Evolutionary conservation across 2,888 invertebrate genomes (phyloP), one percentile per base, ranked within the genome.

Genomic region (Bombylius major): DNA sequence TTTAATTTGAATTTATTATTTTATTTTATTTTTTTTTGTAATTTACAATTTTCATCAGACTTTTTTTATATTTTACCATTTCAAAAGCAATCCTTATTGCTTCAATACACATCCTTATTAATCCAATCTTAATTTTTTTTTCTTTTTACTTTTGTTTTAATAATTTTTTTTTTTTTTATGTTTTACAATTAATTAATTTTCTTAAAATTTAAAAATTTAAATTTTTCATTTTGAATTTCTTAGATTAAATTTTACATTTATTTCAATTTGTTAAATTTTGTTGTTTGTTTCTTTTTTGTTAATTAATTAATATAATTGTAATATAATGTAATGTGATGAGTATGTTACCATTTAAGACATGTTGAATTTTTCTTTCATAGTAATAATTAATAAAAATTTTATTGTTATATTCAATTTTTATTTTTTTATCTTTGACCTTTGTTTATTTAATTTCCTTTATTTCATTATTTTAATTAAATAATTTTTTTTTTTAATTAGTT

Each of bases 401-500:
- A 8, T 36, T 36, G 36, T 36, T 36, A 36, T 36, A 6, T 36
- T 36, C 4, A 36, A 36, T 23, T 36, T 14, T 54, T 44, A 33
- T 45, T 54, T 45, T 50, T 52, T 50, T 50, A 34, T 33, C 45
- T 54, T 47, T 46, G 33, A 39, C 47, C 14, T 54, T 48, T 31
- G 3, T 46, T 34, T 23, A 50, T 50, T 49, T 14, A 49, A 48
- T 54, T 48, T 54, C 31, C 12, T 32, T 52, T 47, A 45, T 50
- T 54, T 50, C 54, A 50, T 50, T n/a, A n/a, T 45, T 54, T 42
- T 50, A 42, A 33, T 54, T 54, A 50, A 34, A 44, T 23, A 23
- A 23, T 44, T 50, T 33, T 51, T 36, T 54, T 50, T 49, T 50
- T 49, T 54, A 54, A 50, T 23, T 23, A 23, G 23, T 50, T 50